These are phyloP conservation scores for Phalanger gymnotis DNA, from an alignment of 2,797 vertebrate species.

Conservation along the genomic window DNA sequence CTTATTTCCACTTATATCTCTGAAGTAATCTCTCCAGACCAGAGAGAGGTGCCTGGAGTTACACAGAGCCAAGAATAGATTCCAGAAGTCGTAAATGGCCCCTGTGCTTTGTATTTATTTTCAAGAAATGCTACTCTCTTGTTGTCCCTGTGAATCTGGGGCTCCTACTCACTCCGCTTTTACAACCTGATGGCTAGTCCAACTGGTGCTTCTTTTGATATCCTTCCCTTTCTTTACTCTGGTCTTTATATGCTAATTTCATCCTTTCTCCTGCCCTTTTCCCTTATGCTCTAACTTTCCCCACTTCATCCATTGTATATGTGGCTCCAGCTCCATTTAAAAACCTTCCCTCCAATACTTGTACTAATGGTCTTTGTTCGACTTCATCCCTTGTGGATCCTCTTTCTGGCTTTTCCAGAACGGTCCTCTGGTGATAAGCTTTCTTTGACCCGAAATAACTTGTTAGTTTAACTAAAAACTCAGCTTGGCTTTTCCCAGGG, in stretches of 20 bases:
- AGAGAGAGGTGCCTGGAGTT: neutral
- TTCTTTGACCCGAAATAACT: constrained; percentile 65
- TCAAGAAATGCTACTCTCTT: neutral
- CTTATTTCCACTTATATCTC: neutral
- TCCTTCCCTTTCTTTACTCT: neutral
- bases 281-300: neutral
- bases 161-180: neutral
- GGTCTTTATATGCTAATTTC: neutral
- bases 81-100: neutral
- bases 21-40: neutral
- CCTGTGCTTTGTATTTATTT: neutral
- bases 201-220: neutral
- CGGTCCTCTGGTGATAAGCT: constrained; percentile 41
- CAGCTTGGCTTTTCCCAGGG: constrained; percentile 62
- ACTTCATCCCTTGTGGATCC: neutral
- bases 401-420: constrained; percentile 27
- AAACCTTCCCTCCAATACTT: neutral
- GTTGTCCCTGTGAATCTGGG: neutral
- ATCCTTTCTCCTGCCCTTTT: neutral
- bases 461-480: constrained; percentile 60
- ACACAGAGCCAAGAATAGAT: neutral
- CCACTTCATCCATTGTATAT: neutral
- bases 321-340: neutral
- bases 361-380: neutral
- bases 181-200: neutral